Percentiles rank a stretch among this genome's conserved stretches.
Conservation (phyloP, 2,113 vertebrate species). For the Narcine bancroftii region DNA sequence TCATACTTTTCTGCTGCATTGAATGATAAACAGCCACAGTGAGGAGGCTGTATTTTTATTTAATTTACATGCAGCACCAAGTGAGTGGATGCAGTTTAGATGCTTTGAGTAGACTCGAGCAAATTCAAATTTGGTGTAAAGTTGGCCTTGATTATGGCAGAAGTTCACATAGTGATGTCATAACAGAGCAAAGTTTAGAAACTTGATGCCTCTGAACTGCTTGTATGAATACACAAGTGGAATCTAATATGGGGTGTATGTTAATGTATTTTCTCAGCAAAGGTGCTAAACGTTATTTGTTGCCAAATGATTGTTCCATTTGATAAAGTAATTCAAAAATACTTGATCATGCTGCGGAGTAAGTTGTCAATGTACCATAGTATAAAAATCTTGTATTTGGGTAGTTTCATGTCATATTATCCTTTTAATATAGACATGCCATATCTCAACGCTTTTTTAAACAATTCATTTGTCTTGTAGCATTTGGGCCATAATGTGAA, state of each 20-base stretch:
- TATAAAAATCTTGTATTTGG: not conserved
- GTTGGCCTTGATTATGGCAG: constrained; percentile 4
- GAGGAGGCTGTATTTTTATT: not conserved
- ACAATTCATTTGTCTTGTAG: not conserved
- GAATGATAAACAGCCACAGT: not conserved
- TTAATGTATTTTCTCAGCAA: not conserved
- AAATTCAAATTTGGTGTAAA: constrained; percentile 1
- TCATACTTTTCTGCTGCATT: not conserved
- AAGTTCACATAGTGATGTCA: not conserved
- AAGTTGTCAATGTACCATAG: not conserved
- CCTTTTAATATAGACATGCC: not conserved
- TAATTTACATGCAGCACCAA: not conserved
- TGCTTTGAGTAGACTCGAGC: not conserved
- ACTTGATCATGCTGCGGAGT: not conserved
- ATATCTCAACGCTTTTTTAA: not conserved
- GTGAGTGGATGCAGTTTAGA: not conserved
- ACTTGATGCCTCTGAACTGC: not conserved
- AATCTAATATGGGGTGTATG: not conserved
- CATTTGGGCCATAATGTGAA: not conserved
- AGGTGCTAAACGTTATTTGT: not conserved
- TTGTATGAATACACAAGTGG: not conserved
- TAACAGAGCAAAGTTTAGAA: not conserved
- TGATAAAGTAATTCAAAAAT: not conserved
- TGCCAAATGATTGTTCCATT: not conserved
- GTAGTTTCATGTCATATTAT: not conserved